Evolutionary conservation across 2,888 invertebrate genomes (phyloP).

Genomic region (Dolichopus griseipennis): DNA sequence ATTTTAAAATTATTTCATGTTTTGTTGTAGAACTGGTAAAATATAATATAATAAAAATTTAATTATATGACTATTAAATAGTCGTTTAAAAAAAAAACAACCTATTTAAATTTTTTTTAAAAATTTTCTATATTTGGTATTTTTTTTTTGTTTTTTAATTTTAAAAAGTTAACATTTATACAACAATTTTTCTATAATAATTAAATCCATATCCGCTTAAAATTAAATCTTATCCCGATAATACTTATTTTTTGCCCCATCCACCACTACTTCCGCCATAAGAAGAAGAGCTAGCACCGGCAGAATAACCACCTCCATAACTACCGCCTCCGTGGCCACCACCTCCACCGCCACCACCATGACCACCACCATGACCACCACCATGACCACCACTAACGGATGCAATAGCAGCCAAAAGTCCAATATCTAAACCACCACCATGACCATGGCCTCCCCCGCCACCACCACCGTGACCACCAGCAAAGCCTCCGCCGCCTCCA

Average conservation of each 20-base stretch:
- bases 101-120: too few relatives aligned
- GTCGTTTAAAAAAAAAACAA: too few relatives aligned
- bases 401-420: neutral
- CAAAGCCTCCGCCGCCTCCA: slow-evolving; percentile 2
- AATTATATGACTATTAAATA: too few relatives aligned
- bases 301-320: neutral
- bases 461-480: neutral
- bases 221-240: neutral
- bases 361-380: neutral
- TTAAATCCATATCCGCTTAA: too few relatives aligned
- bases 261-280: neutral
- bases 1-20: too few relatives aligned
- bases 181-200: neutral
- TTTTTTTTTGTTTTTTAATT: too few relatives aligned
- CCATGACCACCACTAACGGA: neutral
- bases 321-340: neutral
- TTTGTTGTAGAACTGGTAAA: too few relatives aligned
- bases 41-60: too few relatives aligned
- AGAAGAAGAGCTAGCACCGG: neutral
- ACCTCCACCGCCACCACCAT: neutral
- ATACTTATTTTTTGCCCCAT: neutral
- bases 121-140: too few relatives aligned
- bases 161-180: neutral
- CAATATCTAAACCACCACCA: neutral
- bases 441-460: neutral